These are phyloP conservation scores for Thyatira batis DNA, from an alignment of 2,888 invertebrate genomes.

Conservation along the genomic window DNA sequence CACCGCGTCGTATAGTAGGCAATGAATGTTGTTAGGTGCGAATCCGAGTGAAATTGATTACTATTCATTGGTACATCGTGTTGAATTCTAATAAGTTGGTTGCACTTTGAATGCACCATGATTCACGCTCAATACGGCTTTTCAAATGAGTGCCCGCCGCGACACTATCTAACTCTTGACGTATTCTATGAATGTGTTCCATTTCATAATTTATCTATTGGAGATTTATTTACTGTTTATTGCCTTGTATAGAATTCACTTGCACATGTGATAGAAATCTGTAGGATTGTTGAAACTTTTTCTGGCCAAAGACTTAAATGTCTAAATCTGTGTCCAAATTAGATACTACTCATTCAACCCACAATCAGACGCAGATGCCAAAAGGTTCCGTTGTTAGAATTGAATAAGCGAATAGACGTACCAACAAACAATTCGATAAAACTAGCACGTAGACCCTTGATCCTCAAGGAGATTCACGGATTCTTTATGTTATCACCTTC, in stretches of 20 bases:
- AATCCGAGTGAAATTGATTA: conserved; percentile 26
- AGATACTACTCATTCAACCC: background rate
- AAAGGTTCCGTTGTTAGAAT: background rate
- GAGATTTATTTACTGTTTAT: background rate
- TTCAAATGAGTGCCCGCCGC: conserved; percentile 1
- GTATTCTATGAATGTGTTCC: background rate
- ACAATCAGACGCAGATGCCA: background rate
- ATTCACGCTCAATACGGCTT: conserved; percentile 1
- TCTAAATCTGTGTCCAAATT: background rate
- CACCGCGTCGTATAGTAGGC: background rate
- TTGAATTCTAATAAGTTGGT: conserved; percentile 32
- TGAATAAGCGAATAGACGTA: background rate
- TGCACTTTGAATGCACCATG: conserved; percentile 10
- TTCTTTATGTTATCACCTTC: conserved; percentile 23
- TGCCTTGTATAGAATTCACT: conserved; percentile 1
- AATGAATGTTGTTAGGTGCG: conserved; percentile 26
- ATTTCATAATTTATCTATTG: background rate
- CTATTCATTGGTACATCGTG: conserved; percentile 34
- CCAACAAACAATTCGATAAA: conserved; percentile 30
- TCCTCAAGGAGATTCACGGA: conserved; percentile 21
- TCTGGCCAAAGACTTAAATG: background rate
- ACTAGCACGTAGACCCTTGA: conserved; percentile 35
- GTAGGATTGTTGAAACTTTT: background rate
- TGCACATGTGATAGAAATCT: background rate
- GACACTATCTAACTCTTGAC: background rate